A percentile compares a stretch with the other conserved stretches of the same genome.
Conservation (phyloP, 2,888 invertebrate species). For the Nomada hirtipes region DNA sequence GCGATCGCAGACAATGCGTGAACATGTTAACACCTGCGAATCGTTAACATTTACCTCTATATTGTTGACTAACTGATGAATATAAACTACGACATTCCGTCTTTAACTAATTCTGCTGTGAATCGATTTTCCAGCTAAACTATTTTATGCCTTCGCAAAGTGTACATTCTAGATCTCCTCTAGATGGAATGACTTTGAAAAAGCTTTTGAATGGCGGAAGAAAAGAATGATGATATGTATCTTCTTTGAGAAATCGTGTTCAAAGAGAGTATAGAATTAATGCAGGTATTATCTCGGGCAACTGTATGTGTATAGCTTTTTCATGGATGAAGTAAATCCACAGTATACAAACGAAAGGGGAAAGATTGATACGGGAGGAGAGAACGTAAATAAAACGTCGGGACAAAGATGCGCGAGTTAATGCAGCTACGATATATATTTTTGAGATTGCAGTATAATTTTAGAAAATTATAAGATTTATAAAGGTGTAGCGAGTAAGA, state of each 20-base stretch:
- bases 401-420: slow-evolving; percentile 65
- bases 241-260: slow-evolving; percentile 64
- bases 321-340: slow-evolving; percentile 47
- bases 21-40: slow-evolving; percentile 52
- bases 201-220: slow-evolving; percentile 29
- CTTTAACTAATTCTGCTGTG: slow-evolving; percentile 71
- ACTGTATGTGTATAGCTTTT: slow-evolving; percentile 51
- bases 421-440: slow-evolving; percentile 81
- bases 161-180: slow-evolving; percentile 61
- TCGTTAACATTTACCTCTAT: slow-evolving; percentile 67
- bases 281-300: slow-evolving; percentile 56
- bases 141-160: slow-evolving; percentile 70
- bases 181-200: slow-evolving; percentile 41
- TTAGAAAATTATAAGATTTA: slow-evolving; percentile 83
- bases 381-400: slow-evolving; percentile 57
- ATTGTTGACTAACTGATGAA: slow-evolving; percentile 62
- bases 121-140: slow-evolving; percentile 66
- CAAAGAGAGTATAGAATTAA: slow-evolving; percentile 57
- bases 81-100: slow-evolving; percentile 68
- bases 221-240: slow-evolving; percentile 35
- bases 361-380: not conserved
- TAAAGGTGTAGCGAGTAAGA: slow-evolving; percentile 80
- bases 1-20: slow-evolving; percentile 70
- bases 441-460: slow-evolving; percentile 83
- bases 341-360: not conserved